Conservation (phyloP, 2,888 invertebrate species). For the Pristionchus japonicus region DNA sequence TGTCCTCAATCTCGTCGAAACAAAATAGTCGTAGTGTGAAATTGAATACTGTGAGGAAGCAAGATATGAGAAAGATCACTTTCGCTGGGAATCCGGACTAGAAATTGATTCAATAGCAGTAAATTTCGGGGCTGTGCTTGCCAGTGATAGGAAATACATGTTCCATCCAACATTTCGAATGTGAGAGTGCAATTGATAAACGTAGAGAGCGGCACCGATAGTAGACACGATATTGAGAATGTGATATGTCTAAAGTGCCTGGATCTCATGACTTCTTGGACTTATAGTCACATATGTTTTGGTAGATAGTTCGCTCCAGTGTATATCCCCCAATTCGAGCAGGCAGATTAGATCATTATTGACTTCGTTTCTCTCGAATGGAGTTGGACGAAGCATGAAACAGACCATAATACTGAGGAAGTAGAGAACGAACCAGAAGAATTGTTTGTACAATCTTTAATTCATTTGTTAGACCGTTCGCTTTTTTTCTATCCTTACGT, state of each 20-base stretch:
- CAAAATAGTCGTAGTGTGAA: slow-evolving; percentile 89
- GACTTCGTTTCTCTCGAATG: slow-evolving; percentile 57
- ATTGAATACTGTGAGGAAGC: slow-evolving; percentile 88
- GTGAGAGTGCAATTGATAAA: slow-evolving; percentile 66
- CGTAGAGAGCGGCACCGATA: slow-evolving; percentile 84
- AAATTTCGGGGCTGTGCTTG: slow-evolving; percentile 76
- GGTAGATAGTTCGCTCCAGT: slow-evolving; percentile 34
- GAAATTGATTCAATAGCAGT: neutral
- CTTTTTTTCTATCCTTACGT: slow-evolving; percentile 53
- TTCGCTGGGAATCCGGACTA: slow-evolving; percentile 90
- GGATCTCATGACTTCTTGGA: neutral
- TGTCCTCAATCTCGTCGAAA: slow-evolving; percentile 89
- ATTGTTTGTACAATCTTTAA: slow-evolving; percentile 79
- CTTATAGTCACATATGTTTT: slow-evolving; percentile 33
- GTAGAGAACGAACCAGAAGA: slow-evolving; percentile 90
- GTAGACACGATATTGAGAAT: slow-evolving; percentile 85
- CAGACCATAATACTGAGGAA: slow-evolving; percentile 90
- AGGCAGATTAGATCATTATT: slow-evolving; percentile 48
- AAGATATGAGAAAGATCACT: slow-evolving; percentile 94
- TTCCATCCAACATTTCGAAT: slow-evolving; percentile 88
- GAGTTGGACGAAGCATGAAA: slow-evolving; percentile 88
- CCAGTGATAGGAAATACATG: slow-evolving; percentile 95
- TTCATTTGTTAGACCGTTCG: neutral
- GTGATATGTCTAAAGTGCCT: slow-evolving; percentile 60
- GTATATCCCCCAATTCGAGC: slow-evolving; percentile 49